phyloP scores from a whole-genome alignment of 64 coral and sea anemone genomes.

The Montipora sp. region DNA sequence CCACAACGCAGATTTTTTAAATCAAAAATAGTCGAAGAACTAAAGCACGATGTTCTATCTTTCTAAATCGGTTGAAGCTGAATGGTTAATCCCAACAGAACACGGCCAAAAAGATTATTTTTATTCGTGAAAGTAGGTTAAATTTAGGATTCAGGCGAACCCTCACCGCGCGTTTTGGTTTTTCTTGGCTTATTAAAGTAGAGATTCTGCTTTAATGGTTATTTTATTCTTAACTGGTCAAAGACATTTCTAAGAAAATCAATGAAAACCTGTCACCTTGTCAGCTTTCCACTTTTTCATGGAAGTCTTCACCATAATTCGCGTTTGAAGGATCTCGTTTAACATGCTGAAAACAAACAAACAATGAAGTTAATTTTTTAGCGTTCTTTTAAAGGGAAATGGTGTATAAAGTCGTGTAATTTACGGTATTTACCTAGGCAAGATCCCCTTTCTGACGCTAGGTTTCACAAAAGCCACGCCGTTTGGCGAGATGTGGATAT shows the following conservation, averaged over 20 bases:
- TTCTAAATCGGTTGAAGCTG: too few relatives aligned
- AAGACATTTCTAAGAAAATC: not conserved
- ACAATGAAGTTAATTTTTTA: not conserved
- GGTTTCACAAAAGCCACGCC: slow-evolving; percentile 93
- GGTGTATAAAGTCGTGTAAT: not conserved
- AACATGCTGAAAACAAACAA: slow-evolving; percentile 75
- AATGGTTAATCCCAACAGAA: too few relatives aligned
- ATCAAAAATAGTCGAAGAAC: not conserved
- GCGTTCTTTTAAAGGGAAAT: not conserved
- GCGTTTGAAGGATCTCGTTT: slow-evolving; percentile 89
- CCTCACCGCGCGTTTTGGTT: too few relatives aligned
- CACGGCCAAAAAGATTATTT: too few relatives aligned
- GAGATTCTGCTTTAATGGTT: too few relatives aligned
- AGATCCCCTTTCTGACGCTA: slow-evolving; percentile 69
- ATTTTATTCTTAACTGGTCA: not conserved
- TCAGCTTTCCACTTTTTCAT: slow-evolving; percentile 92
- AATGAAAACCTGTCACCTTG: slow-evolving; percentile 56
- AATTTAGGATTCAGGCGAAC: too few relatives aligned
- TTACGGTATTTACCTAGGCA: slow-evolving; percentile 64
- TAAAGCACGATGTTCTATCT: too few relatives aligned
- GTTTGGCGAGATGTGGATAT: slow-evolving; percentile 91
- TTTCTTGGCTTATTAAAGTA: too few relatives aligned
- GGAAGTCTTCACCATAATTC: slow-evolving; percentile 95
- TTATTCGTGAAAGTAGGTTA: too few relatives aligned
- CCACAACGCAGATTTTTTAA: too few relatives aligned